A percentile compares a stretch with the other conserved stretches of the same genome.
These are phyloP conservation scores for Panthera uncia DNA, from an alignment of 2,113 vertebrate species.

Conservation along the genomic window DNA sequence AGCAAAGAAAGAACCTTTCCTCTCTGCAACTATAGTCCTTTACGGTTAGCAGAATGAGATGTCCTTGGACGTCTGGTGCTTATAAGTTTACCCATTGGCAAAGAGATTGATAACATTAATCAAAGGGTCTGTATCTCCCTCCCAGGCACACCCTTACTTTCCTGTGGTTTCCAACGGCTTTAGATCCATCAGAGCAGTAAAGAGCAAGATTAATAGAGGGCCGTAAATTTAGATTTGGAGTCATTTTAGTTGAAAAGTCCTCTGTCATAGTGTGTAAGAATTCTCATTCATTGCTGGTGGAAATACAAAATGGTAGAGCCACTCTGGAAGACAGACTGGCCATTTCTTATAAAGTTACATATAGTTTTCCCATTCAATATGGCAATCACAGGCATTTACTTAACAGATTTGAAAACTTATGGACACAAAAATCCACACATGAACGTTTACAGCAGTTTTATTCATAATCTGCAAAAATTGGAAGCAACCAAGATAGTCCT, in stretches of 20 bases:
- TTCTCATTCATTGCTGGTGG: neutral
- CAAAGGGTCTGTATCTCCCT: neutral
- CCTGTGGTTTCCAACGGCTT: neutral
- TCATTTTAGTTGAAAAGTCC: neutral
- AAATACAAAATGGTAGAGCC: neutral
- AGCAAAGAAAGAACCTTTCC: neutral
- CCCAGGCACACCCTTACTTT: slow-evolving; percentile 24
- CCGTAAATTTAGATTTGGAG: slow-evolving; percentile 34
- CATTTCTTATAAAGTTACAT: neutral
- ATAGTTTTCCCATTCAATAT: neutral
- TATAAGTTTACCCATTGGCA: neutral
- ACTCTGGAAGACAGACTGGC: neutral
- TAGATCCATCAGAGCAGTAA: neutral
- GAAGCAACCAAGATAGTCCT: neutral
- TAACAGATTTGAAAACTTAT: neutral
- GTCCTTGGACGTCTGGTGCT: slow-evolving; percentile 1
- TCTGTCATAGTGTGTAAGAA: neutral
- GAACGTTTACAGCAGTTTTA: neutral
- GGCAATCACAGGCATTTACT: neutral
- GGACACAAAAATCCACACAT: neutral
- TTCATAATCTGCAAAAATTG: neutral
- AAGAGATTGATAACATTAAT: slow-evolving; percentile 20
- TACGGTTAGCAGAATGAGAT: neutral
- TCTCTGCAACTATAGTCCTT: neutral
- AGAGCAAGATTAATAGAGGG: neutral